Evolutionary conservation across 2,113 vertebrate genomes (phyloP), one percentile per base, ranked within the genome.

Genomic region (Apteryx owenii): DNA sequence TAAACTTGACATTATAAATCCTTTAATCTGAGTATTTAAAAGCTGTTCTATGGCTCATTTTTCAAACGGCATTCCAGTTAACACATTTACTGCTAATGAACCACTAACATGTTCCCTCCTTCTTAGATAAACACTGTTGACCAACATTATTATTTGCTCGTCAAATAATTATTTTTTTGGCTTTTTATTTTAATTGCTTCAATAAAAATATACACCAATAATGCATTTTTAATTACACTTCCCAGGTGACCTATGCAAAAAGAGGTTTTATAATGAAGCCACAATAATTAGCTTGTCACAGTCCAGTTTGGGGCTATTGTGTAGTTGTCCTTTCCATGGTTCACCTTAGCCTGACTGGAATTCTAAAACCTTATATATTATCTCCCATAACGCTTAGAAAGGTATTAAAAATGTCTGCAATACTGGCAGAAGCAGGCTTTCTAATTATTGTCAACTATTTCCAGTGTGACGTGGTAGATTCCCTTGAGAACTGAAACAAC

Each of bases 141-240:
- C 99, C 99, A 99, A 99, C 99, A 99, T 99, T 99, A 99, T 99
- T 99, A 99, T 99, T 99, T 99, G 98, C 98, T 98, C 98, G 64
- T 98, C 98, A 98, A 98, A 98, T 99, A 99, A 99, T 99, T 99
- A 98, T 99, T 99, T 98, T 99, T 99, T 99, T 97, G 51, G 97
- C 98, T 99, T 99, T 99, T 99, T 99, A 99, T 98, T 99, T 99
- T 99, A 99, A 99, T 99, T 99, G 99, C 99, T 98, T 99, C 99
- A 99, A 99, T 99, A 99, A 99, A 99, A 98, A 99, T 94, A 98
- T 98, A 99, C 98, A 98, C 99, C 98, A 99, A 99, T 99, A 99
- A 99, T 98, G 98, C 98, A 99, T 99, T 99, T 99, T 99, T 99
- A 99, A 99, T 99, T 99, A 99, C 98, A 99, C 98, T 99, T 99